Conservation (phyloP, 2,113 vertebrate genomes). For the Nycticorax nycticorax region DNA sequence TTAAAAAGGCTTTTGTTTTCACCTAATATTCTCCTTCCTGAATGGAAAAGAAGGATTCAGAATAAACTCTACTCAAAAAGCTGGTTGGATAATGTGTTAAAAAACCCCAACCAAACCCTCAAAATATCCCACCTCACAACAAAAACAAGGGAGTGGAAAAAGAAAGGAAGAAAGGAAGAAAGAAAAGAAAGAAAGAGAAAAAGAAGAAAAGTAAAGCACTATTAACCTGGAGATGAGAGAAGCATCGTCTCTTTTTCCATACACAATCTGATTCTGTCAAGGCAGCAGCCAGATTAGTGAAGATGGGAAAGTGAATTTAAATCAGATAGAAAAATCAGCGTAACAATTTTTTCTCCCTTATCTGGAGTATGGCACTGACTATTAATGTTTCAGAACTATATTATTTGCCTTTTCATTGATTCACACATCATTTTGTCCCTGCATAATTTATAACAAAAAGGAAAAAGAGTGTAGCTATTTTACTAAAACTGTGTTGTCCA, state of each 20-base stretch:
- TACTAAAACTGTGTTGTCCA: conserved; percentile 76
- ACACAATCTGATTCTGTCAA: conserved; percentile 55
- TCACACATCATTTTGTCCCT: conserved; percentile 73
- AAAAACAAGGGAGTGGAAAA: background rate
- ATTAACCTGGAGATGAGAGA: conserved; percentile 13
- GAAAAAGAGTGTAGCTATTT: conserved; percentile 77
- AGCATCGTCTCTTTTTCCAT: conserved; percentile 42
- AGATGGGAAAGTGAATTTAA: conserved; percentile 53
- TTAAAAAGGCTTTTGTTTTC: background rate
- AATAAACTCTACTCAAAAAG: background rate
- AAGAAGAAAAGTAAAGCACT: background rate
- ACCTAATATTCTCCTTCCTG: background rate
- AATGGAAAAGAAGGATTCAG: background rate
- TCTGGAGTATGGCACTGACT: conserved; percentile 54
- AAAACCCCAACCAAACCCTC: fast-evolving
- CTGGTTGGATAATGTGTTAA: background rate
- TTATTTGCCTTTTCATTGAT: conserved; percentile 78
- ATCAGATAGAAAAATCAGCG: conserved; percentile 73
- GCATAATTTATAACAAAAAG: conserved; percentile 74
- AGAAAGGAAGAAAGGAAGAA: fast-evolving
- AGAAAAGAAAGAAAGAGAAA: fast-evolving
- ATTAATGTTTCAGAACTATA: conserved; percentile 79
- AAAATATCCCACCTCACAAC: background rate
- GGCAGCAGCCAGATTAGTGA: conserved; percentile 47
- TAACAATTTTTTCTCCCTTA: conserved; percentile 8